Conservation (phyloP, 2,888 invertebrate species). For the Cheilosia soror region DNA sequence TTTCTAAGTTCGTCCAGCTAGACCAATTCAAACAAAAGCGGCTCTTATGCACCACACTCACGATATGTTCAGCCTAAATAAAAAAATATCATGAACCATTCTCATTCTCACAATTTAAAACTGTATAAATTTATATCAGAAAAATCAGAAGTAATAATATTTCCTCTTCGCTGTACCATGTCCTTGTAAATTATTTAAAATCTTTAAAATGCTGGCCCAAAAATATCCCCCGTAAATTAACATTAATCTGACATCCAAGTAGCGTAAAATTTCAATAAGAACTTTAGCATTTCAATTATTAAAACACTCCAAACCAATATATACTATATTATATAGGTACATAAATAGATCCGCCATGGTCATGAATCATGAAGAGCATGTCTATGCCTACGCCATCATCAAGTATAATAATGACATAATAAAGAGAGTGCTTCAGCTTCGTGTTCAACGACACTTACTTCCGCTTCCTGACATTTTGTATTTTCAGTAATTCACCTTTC, state of each 20-base stretch:
- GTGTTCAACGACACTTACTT: slow-evolving; percentile 22
- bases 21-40: no score
- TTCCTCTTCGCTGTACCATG: background rate
- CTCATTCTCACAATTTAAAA: no score
- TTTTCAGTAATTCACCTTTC: background rate
- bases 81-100: no score
- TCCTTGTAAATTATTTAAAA: background rate
- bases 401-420: slow-evolving; percentile 5
- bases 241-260: slow-evolving; percentile 16
- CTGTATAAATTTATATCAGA: no score
- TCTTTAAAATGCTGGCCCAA: background rate
- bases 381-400: slow-evolving; percentile 8
- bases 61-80: no score
- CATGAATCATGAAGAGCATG: slow-evolving; percentile 4
- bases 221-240: background rate
- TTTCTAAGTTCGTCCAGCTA: no score
- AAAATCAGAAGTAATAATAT: background rate
- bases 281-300: slow-evolving; percentile 19
- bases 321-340: background rate
- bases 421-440: slow-evolving; percentile 15
- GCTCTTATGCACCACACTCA: no score
- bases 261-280: background rate
- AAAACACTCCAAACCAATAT: slow-evolving; percentile 19
- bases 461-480: slow-evolving; percentile 10
- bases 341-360: background rate